Conservation (phyloP, 2,797 vertebrate genomes). For the Peromyscus nudipes region DNA sequence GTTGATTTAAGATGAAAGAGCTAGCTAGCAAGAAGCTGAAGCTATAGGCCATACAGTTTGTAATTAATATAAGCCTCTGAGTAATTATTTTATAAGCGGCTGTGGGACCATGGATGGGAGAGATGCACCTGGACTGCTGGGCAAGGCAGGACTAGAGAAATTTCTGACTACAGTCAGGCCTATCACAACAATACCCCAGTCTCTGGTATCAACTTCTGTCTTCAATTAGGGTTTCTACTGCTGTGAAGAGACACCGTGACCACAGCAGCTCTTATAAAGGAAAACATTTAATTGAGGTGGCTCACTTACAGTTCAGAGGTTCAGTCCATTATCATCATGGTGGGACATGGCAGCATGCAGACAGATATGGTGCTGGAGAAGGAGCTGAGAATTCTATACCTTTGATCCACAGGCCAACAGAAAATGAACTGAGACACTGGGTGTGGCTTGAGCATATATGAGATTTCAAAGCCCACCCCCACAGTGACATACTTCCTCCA, state of each 20-base stretch:
- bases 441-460: neutral
- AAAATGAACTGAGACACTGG: neutral
- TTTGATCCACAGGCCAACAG: neutral
- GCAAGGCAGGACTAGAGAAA: too few relatives aligned
- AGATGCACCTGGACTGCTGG: too few relatives aligned
- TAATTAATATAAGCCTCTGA: too few relatives aligned
- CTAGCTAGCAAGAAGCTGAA: too few relatives aligned
- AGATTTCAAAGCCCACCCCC: neutral
- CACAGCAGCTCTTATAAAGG: neutral
- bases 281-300: neutral
- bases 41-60: too few relatives aligned
- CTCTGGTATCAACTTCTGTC: neutral
- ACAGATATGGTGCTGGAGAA: neutral
- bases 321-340: neutral
- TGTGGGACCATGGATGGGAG: too few relatives aligned
- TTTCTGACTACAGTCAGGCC: too few relatives aligned
- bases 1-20: too few relatives aligned
- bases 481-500: neutral
- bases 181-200: too few relatives aligned
- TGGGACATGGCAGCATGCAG: neutral
- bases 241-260: neutral
- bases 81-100: too few relatives aligned
- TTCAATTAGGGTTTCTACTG: neutral
- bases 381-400: neutral
- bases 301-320: neutral